A percentile compares a stretch with the other conserved stretches of the same genome.
These are phyloP conservation scores for Mechanitis mazaeus DNA, from an alignment of 2,888 invertebrate species.

Conservation along the genomic window DNA sequence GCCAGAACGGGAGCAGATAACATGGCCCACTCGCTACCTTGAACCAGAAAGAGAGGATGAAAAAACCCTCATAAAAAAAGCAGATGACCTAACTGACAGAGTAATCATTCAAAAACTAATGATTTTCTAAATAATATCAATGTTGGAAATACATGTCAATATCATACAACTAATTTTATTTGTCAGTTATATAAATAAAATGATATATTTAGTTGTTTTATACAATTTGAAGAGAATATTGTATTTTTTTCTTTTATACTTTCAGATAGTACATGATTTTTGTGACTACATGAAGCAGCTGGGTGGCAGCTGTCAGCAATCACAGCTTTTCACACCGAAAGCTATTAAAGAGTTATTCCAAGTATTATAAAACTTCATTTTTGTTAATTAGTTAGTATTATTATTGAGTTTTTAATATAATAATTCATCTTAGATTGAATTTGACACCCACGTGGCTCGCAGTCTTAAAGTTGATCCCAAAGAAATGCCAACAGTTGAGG, in stretches of 20 bases:
- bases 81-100: slow-evolving; percentile 67
- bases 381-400: neutral
- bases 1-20: slow-evolving; percentile 64
- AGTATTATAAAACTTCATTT: slow-evolving; percentile 38
- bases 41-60: slow-evolving; percentile 68
- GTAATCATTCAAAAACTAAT: slow-evolving; percentile 35
- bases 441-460: slow-evolving; percentile 74
- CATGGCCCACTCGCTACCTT: slow-evolving; percentile 64
- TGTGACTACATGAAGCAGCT: slow-evolving; percentile 69
- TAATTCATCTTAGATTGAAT: slow-evolving; percentile 67
- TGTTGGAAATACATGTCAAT: no score
- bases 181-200: no score
- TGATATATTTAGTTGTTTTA: no score
- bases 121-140: neutral
- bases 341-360: slow-evolving; percentile 71
- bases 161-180: no score
- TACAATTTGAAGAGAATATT: no score
- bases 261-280: slow-evolving; percentile 59
- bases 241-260: no score
- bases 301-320: slow-evolving; percentile 65
- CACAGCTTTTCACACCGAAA: slow-evolving; percentile 66
- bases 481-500: slow-evolving; percentile 77
- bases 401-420: neutral
- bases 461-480: slow-evolving; percentile 73
- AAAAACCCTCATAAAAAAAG: slow-evolving; percentile 64